These are phyloP conservation scores for Geococcyx californianus DNA, from an alignment of 2,113 vertebrate species.

Conservation along the genomic window DNA sequence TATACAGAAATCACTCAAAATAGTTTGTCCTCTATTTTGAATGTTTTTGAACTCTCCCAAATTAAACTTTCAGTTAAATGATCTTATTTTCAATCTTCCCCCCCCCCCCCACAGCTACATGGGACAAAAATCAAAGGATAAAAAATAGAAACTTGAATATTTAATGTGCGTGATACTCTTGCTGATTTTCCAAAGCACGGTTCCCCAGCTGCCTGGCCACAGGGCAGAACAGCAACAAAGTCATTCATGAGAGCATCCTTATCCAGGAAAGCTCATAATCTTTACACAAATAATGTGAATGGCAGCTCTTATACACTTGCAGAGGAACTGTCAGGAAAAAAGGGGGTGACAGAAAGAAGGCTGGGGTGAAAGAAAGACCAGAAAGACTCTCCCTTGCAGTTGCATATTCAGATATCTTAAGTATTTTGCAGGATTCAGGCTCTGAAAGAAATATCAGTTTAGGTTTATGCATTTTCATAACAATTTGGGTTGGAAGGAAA, in stretches of 20 bases:
- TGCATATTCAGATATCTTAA: not conserved
- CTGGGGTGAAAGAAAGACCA: not conserved
- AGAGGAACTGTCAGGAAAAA: not conserved
- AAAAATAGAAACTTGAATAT: not conserved
- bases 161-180: not conserved
- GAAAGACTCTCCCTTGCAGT: not conserved
- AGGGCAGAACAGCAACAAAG: not conserved
- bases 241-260: not conserved
- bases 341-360: not conserved
- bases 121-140: conserved; percentile 28
- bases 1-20: not conserved
- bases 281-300: too few relatives aligned
- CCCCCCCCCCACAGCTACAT: not conserved
- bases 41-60: not conserved
- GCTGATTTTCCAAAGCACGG: not conserved
- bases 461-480: not conserved
- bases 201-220: not conserved
- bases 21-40: not conserved
- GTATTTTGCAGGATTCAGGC: not conserved
- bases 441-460: not conserved
- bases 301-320: not conserved
- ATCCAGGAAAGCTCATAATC: not conserved
- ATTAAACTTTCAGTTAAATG: not conserved
- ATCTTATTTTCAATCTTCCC: not conserved
- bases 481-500: not conserved